A percentile compares a stretch with the other conserved stretches of the same genome.
phyloP scores from a whole-genome alignment of 2,797 vertebrate genomes.

The Simalia tracyae region DNA sequence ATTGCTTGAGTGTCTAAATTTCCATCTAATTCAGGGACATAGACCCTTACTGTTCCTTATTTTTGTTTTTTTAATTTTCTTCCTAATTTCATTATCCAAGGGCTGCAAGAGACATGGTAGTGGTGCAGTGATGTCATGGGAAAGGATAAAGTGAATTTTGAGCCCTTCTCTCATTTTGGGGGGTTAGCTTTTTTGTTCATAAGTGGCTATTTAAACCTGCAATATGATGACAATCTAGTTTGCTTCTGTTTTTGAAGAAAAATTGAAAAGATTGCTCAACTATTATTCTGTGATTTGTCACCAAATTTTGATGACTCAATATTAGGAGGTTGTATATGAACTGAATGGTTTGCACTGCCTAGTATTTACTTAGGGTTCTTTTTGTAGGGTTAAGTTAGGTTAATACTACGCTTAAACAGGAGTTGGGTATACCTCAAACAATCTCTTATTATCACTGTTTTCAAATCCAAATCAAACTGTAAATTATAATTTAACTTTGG shows the following conservation, averaged over 20 bases:
- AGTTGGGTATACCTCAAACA: neutral
- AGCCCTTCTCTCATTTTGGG: neutral
- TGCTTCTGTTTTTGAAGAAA: neutral
- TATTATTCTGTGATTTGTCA: neutral
- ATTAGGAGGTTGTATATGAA: neutral
- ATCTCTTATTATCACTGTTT: neutral
- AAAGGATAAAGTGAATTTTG: neutral
- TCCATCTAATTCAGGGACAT: neutral
- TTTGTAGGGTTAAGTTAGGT: neutral
- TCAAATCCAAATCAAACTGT: neutral
- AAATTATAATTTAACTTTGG: conserved; percentile 16
- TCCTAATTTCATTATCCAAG: neutral
- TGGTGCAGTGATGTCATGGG: neutral
- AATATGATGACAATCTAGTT: neutral
- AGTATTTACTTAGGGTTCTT: neutral
- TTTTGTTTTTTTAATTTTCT: no score
- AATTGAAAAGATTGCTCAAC: neutral
- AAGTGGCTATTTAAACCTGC: neutral
- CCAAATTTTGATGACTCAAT: neutral
- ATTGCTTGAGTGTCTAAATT: neutral
- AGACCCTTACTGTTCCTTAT: neutral
- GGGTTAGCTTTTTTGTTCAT: neutral
- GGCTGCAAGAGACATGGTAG: neutral
- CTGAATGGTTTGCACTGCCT: neutral
- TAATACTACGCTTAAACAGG: neutral